These are phyloP conservation scores for Caenorhabditis panamensis DNA, from an alignment of 2,888 invertebrate genomes.

Conservation along the genomic window DNA sequence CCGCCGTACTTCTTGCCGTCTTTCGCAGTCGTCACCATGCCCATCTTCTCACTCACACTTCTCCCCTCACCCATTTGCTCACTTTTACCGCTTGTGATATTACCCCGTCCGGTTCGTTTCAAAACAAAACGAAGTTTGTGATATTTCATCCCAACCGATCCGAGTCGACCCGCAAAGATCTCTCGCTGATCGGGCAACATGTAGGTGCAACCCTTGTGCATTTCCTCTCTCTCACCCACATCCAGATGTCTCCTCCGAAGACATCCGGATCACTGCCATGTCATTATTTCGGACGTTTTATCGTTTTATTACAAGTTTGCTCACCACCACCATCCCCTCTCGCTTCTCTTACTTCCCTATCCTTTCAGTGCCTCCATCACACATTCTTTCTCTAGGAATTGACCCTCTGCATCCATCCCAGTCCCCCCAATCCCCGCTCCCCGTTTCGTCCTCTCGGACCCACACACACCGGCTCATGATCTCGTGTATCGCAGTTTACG, in stretches of 20 bases:
- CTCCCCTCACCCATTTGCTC: conserved; percentile 18
- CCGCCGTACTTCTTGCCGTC: conserved; percentile 47
- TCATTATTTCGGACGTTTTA: background rate
- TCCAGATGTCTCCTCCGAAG: background rate
- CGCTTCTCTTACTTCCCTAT: background rate
- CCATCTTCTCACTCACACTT: conserved; percentile 1
- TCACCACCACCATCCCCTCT: background rate
- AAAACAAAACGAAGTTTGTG: conserved; percentile 21
- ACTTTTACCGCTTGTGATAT: conserved; percentile 33
- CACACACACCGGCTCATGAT: conserved; percentile 54
- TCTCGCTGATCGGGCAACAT: conserved; percentile 23
- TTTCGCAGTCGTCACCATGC: conserved; percentile 6
- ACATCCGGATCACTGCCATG: background rate
- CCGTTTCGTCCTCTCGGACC: conserved; percentile 27
- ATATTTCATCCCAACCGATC: background rate
- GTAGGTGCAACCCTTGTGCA: background rate
- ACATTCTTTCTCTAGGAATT: conserved; percentile 32
- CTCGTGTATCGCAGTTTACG: conserved; percentile 62
- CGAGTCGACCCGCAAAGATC: conserved; percentile 26
- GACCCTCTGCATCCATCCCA: background rate
- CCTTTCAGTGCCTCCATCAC: background rate
- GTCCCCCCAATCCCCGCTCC: conserved; percentile 6
- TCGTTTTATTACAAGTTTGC: conserved; percentile 7
- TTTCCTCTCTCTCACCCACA: background rate
- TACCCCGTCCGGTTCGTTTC: conserved; percentile 34